Percentiles rank a stretch among this genome's conserved stretches.
Conservation (phyloP, 2,888 invertebrate species). For the Hydraecia micacea region DNA sequence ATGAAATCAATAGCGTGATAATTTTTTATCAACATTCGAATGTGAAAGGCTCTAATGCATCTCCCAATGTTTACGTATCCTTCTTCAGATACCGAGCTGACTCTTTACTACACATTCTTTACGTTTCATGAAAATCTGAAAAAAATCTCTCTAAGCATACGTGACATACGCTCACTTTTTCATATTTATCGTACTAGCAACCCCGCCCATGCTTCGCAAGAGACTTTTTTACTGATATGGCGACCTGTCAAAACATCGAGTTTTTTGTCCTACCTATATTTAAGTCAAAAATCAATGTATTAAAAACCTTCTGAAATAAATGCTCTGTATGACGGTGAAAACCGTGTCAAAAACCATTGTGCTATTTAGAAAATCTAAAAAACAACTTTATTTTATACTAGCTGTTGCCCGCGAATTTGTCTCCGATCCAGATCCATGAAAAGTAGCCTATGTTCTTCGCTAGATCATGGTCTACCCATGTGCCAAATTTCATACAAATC, state of each 20-base stretch:
- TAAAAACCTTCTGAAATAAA: neutral
- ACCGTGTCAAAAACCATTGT: neutral
- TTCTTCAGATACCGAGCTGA: neutral
- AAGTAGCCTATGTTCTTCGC: too few species aligned
- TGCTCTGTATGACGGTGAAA: neutral
- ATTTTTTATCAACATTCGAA: neutral
- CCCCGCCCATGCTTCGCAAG: too few species aligned
- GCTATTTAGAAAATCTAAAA: neutral
- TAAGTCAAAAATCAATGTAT: neutral
- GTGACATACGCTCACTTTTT: neutral
- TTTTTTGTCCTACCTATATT: neutral
- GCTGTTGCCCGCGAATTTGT: too few species aligned
- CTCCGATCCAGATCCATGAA: too few species aligned
- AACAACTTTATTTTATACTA: too few species aligned
- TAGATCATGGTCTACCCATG: too few species aligned
- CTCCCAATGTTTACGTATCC: neutral
- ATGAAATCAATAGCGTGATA: too few species aligned
- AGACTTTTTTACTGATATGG: neutral
- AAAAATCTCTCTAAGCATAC: neutral
- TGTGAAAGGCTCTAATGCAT: neutral
- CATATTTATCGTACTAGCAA: too few species aligned
- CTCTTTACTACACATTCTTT: neutral
- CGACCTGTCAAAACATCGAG: neutral
- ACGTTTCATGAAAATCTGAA: neutral
- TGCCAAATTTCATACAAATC: too few species aligned